Base-by-base conservation (phyloP, 1,140 invertebrate species). In the Cydia strobilella region DNA sequence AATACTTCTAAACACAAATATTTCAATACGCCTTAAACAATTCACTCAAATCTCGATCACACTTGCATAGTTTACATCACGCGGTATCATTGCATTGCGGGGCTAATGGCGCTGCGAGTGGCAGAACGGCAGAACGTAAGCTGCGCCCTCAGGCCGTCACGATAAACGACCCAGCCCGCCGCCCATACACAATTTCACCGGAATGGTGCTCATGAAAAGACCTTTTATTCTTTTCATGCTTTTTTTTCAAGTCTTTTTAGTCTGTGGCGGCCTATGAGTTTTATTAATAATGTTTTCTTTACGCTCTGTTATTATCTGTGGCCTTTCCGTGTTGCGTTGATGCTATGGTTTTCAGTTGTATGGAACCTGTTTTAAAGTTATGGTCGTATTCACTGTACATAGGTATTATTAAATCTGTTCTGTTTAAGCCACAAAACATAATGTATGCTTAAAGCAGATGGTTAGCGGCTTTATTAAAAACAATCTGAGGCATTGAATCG, bases 101-200 rank as follows among this genome's bases (percentile, higher is more conserved):
- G 12, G 31, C 27, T 78, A 85, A 86, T 83, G 82, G 82, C 75
- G 77, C 78, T 74, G 77, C 77, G 81, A 82, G 79, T 81, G 84
- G 79, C 85, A 84, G 85, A 83, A 81, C 80, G 84, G 42, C 42
- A 45, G 42, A 45, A 45, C 80, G 84, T 86, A 86, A 84, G 84
- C 82, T 77, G 80, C 79, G 78, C 79, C 87, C 87, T 66, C 74
- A 69, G 87, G 87, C 84, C 74, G 87, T 89, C 87, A 89, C 87
- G 87, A 87, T 84, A 86, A 85, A 87, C 82, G 86, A 85, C 84
- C 85, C 75, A 77, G 78, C 80, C 81, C 75, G 72, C 84, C 80
- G 85, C 85, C 86, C 86, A 85, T 86, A 86, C 81, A 89, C 86
- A 80, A 88, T 87, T 86, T 88, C 82, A 89, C 86, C 76, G 84